Base-by-base conservation (phyloP, 2,113 vertebrate genomes). In the Zapornia atra region DNA sequence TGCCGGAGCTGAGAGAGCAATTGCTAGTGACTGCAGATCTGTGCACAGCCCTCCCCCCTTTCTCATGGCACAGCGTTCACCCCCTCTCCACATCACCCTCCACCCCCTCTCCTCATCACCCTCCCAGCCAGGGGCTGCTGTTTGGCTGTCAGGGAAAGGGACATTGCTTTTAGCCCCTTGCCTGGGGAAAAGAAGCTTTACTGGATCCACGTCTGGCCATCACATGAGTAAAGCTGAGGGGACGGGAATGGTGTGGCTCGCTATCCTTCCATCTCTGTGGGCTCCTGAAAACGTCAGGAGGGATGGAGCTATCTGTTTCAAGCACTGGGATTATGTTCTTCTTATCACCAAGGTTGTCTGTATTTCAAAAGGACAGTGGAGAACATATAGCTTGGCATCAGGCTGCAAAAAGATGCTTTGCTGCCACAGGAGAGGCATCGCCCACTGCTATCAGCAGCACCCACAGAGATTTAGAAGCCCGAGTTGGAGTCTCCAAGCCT, bases 141-240 rank as follows among this genome's bases (percentile, higher is more conserved):
- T 29, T 29, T 1, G 15, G 31, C 76, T 34, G 51, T 17, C 17
- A 4, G 40, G 44, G 50, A 26, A 42, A 66, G 29, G 20, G 6
- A 3, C 3, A 2, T 13, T 4, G 36, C 44, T 60, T 57, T 65
- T 21, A 48, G 53, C 56, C 53, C 70, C 82, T 44, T 25, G 38
- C 48, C 51, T 11, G 79, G 76, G 19, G 40, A 81, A 64, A 78
- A 82, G 6, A 2, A 50, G 88, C 73, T 63, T 54, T 51, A 21
- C 28, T 5, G 17, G 84, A 29, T 48, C 75, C 70, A 12, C 0
- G 1, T n/a, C 65, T 12, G 46, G 38, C 57, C 3, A 0, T 34
- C 2, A 5, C 3, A 0, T 11, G 64, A 56, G 11, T 19, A 44
- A 82, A 69, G 60, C 65, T 17, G 22, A 60, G 34, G 82, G 54